Evolutionary conservation across 2,797 vertebrate species (phyloP), one percentile per base, ranked within the genome.

Genomic region (Mormyrus hasselquistii): DNA sequence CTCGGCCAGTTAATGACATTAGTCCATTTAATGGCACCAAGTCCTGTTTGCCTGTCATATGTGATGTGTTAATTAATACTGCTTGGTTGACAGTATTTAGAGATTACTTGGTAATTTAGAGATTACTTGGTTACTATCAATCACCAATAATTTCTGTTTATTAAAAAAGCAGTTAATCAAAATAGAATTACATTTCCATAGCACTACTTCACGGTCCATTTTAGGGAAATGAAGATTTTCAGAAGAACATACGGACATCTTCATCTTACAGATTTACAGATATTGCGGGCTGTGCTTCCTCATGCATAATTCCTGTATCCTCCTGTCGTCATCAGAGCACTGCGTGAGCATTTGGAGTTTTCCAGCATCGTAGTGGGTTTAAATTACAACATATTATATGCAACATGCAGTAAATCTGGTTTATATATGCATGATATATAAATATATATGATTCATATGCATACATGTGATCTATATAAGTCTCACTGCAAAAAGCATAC

Each of bases 81-180:
- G 34, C 29, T 29, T 29, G 89, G 65, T 44, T 87, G 25, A 52
- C 69, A 87, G 49, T 69, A 87, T 59, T 82, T 87, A 87, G 94
- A 94, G 94, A 95, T 96, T 95, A 95, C 91, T 86, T 92, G 90
- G 91, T 92, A 91, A 91, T 89, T 91, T 93, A 93, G 93, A 95
- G 94, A 94, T 95, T 91, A 93, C 90, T 90, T 93, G 93, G 93
- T 93, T 93, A 93, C 95, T 94, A 14, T 34, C 34, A 69, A 69
- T 69, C 10, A 3, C 0, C 10, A 34, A 29, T 65, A 12, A 34
- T 34, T 34, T 69, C 62, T 34, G 25, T 34, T 34, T 69, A 69
- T 34, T 69, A 94, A 94, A 94, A 94, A 91, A 93, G 91, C 93
- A 95, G 95, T 96, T 95, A 94, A 16, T 76, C 29, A 57, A 38